A percentile compares a stretch with the other conserved stretches of the same genome.
Evolutionary conservation across 2,113 vertebrate genomes (phyloP).

Genomic region (Solea senegalensis): DNA sequence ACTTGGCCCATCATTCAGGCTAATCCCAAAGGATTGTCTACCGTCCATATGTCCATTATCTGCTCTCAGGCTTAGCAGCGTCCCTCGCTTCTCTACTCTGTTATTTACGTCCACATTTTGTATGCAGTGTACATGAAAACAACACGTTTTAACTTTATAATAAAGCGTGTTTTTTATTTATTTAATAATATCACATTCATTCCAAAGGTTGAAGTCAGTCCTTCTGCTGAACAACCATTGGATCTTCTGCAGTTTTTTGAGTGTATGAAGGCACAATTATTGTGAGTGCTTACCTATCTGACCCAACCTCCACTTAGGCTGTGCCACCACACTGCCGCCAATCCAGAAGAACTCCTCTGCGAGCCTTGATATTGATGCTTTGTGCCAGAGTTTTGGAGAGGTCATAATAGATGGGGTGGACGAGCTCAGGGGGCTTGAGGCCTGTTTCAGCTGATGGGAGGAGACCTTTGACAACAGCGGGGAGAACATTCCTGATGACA

Average conservation of each 20-base stretch:
- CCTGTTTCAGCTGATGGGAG: slow-evolving; percentile 18
- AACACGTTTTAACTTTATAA: background rate
- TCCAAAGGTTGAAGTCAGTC: background rate
- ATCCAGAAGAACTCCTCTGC: slow-evolving; percentile 92
- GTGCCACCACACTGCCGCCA: slow-evolving; percentile 86
- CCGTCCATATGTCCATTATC: slow-evolving; percentile 78
- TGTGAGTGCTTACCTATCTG: slow-evolving; percentile 85
- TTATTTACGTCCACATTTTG: background rate
- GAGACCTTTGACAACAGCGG: slow-evolving; percentile 28
- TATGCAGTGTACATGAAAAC: background rate
- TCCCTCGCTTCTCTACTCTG: slow-evolving; percentile 16
- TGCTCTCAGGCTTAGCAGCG: slow-evolving; percentile 43
- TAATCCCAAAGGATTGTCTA: slow-evolving; percentile 81
- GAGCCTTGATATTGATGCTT: slow-evolving; percentile 83
- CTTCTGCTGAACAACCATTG: background rate
- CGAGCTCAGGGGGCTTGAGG: slow-evolving; percentile 30
- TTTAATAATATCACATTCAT: background rate
- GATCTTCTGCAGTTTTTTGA: slow-evolving; percentile 2
- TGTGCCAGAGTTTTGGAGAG: slow-evolving; percentile 80
- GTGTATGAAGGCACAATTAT: background rate
- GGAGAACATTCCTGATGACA: slow-evolving; percentile 62
- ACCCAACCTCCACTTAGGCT: slow-evolving; percentile 85
- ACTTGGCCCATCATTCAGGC: slow-evolving; percentile 64
- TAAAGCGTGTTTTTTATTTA: too few relatives aligned
- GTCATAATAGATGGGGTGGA: slow-evolving; percentile 69